phyloP scores from a whole-genome alignment of 2,888 invertebrate genomes.

The Cybosia mesomella region DNA sequence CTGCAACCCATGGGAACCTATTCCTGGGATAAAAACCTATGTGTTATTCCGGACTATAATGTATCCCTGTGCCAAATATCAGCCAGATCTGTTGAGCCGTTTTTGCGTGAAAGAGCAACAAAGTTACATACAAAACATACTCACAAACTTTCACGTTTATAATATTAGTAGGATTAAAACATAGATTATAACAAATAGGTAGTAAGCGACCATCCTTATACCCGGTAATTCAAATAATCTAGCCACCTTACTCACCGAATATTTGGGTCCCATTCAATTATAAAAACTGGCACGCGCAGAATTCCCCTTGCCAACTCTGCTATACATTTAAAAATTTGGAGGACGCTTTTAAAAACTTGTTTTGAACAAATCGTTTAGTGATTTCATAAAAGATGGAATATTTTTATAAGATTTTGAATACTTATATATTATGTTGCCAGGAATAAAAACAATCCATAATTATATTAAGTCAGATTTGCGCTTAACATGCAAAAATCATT shows the following conservation, averaged over 20 bases:
- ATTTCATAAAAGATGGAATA: conserved; percentile 24
- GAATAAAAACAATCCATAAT: no score
- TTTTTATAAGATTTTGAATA: conserved; percentile 5
- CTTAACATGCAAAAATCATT: no score
- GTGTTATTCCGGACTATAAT: no score
- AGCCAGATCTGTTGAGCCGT: no score
- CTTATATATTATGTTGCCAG: neutral
- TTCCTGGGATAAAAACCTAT: no score
- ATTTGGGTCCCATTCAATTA: conserved; percentile 48
- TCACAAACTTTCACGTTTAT: no score
- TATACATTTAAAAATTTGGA: conserved; percentile 39
- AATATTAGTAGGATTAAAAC: no score
- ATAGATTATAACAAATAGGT: neutral
- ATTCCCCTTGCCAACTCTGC: conserved; percentile 18
- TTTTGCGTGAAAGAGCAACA: no score
- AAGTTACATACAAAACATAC: no score
- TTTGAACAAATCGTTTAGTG: conserved; percentile 19
- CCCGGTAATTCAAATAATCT: conserved; percentile 38
- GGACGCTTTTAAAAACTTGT: conserved; percentile 33
- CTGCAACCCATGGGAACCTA: no score
- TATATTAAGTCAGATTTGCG: no score
- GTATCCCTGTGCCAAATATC: no score
- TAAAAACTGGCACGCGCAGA: conserved; percentile 43
- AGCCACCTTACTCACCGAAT: conserved; percentile 34
- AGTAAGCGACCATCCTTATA: conserved; percentile 24